A percentile compares a stretch with the other conserved stretches of the same genome.
phyloP scores from a whole-genome alignment of 2,888 invertebrate species.

The Crematogaster levior region DNA sequence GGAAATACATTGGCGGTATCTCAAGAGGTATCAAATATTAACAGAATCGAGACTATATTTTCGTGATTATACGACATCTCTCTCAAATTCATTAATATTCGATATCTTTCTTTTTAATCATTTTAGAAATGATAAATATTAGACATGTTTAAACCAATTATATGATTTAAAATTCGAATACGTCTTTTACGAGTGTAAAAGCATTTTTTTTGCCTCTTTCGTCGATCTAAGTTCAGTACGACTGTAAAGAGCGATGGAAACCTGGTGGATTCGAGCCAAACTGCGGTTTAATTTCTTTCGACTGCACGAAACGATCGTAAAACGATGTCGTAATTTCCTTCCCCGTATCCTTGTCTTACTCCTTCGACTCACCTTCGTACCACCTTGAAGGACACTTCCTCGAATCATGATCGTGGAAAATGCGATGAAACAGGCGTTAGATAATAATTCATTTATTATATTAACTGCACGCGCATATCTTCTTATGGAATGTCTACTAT shows the following conservation, averaged over 20 bases:
- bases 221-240: conserved; percentile 59
- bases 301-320: conserved; percentile 70
- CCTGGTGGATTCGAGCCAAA: conserved; percentile 37
- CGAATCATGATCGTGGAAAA: conserved; percentile 15
- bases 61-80: too few relatives aligned
- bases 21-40: not conserved
- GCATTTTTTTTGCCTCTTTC: conserved; percentile 64
- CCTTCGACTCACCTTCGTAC: conserved; percentile 28
- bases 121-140: not conserved
- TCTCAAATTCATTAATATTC: not conserved
- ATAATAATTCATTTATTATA: conserved; percentile 20
- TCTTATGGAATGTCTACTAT: not conserved
- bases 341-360: conserved; percentile 58
- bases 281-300: conserved; percentile 70
- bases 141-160: not conserved
- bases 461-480: not conserved
- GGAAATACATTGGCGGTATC: not conserved
- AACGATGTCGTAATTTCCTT: conserved; percentile 71
- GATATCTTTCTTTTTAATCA: not conserved
- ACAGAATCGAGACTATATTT: not conserved
- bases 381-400: conserved; percentile 4
- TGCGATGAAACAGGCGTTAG: not conserved
- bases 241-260: conserved; percentile 29
- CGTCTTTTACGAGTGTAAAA: conserved; percentile 60
- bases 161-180: conserved; percentile 13